A percentile compares a stretch with the other conserved stretches of the same genome.
phyloP scores from a whole-genome alignment of 2,797 vertebrate genomes.

The Hydrophis major region DNA sequence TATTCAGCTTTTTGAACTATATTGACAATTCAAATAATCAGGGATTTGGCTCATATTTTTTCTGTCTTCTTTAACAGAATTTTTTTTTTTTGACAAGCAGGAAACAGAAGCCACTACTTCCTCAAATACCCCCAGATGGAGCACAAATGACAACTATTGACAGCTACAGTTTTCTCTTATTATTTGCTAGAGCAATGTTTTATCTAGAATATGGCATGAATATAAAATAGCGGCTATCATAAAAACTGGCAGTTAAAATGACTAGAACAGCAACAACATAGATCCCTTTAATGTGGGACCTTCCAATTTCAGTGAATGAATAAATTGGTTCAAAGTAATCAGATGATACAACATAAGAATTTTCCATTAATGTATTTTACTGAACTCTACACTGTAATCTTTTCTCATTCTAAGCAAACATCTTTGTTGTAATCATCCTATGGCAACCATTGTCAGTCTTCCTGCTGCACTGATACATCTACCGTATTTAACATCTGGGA shows the following conservation, averaged over 20 bases:
- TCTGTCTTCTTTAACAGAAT: not conserved
- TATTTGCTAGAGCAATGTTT: not conserved
- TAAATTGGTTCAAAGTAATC: not conserved
- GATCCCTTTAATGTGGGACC: not conserved
- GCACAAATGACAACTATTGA: not conserved
- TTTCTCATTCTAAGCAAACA: slow-evolving; percentile 1
- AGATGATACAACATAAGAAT: not conserved
- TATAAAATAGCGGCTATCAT: not conserved
- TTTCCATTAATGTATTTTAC: not conserved
- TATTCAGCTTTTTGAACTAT: not conserved
- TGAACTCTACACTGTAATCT: slow-evolving; percentile 17
- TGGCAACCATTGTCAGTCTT: slow-evolving; percentile 33
- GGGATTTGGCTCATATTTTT: not conserved
- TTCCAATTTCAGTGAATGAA: not conserved
- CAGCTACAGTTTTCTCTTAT: not conserved
- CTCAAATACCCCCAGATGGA: not conserved
- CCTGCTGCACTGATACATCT: not conserved
- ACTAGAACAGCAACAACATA: not conserved
- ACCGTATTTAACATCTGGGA: slow-evolving; percentile 39
- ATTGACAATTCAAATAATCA: not conserved
- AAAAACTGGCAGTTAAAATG: not conserved
- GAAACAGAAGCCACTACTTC: not conserved
- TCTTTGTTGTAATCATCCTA: slow-evolving; percentile 33
- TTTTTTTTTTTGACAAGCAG: not conserved
- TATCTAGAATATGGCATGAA: not conserved